These are phyloP conservation scores for Pyrrhia umbra DNA, from an alignment of 2,888 invertebrate genomes.

Conservation along the genomic window DNA sequence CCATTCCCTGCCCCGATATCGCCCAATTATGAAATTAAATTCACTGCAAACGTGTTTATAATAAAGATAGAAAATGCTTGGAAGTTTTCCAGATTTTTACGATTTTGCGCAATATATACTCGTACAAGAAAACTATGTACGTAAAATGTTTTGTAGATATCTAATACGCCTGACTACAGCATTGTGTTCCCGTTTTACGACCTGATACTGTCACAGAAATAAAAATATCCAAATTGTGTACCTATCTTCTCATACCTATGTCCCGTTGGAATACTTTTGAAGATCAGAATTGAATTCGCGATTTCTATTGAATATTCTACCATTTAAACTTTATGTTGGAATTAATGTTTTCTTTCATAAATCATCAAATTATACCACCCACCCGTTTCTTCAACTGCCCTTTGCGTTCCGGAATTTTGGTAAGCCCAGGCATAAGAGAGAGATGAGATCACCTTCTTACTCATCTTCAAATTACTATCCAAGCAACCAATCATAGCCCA, in stretches of 20 bases:
- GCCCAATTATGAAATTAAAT: conserved; percentile 50
- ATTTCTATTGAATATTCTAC: too few species aligned
- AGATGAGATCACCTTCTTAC: too few species aligned
- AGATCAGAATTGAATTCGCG: conserved; percentile 31
- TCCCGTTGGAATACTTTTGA: conserved; percentile 17
- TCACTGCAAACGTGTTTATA: conserved; percentile 55
- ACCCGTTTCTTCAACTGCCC: too few species aligned
- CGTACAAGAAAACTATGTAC: conserved; percentile 31
- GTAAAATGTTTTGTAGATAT: conserved; percentile 46
- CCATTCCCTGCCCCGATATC: conserved; percentile 11
- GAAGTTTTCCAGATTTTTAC: conserved; percentile 73
- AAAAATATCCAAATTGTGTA: conserved; percentile 29
- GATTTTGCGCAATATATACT: conserved; percentile 56
- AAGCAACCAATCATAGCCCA: too few species aligned
- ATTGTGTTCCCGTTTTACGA: conserved; percentile 50
- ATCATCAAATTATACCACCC: too few species aligned
- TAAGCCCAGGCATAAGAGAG: too few species aligned
- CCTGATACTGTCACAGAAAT: conserved; percentile 53
- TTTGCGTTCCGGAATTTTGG: too few species aligned
- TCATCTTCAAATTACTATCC: too few species aligned
- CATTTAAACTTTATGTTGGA: too few species aligned
- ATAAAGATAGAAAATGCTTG: conserved; percentile 60
- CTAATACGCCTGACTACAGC: conserved; percentile 35
- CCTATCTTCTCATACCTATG: conserved; percentile 3
- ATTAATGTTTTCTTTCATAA: too few species aligned